These are phyloP conservation scores for Drosophila sucinea DNA, from an alignment of 1,140 invertebrate species.

Conservation along the genomic window DNA sequence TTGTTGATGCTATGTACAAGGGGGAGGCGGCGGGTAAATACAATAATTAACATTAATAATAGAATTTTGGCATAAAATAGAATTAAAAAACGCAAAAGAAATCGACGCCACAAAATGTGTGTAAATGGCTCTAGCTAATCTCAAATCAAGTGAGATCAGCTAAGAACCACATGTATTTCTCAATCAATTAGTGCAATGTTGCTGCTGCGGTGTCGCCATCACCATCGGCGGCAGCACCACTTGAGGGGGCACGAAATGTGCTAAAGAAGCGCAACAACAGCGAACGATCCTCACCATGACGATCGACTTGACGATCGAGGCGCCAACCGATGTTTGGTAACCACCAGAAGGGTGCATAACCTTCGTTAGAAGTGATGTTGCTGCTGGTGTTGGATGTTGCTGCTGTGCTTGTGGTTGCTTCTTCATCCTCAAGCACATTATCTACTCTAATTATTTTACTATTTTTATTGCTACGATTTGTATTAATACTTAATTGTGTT, in stretches of 20 bases:
- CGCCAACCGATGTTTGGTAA: conserved; percentile 68
- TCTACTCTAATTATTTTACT: conserved; percentile 77
- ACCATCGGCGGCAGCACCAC: background rate
- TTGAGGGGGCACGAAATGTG: conserved; percentile 48
- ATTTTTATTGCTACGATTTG: conserved; percentile 75
- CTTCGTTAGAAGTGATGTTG: conserved; percentile 22
- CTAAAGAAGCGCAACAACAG: conserved; percentile 67
- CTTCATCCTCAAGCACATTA: conserved; percentile 30
- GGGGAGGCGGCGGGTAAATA: background rate
- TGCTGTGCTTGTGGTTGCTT: conserved; percentile 32
- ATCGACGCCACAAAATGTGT: conserved; percentile 12
- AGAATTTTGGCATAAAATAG: conserved; percentile 32
- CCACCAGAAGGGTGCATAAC: conserved; percentile 73
- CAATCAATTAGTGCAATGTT: conserved; percentile 15
- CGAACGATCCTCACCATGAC: conserved; percentile 60
- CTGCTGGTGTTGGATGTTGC: conserved; percentile 18
- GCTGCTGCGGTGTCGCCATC: conserved; percentile 19
- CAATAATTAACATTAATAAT: conserved; percentile 9
- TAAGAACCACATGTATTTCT: conserved; percentile 7
- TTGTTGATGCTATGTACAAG: conserved; percentile 58
- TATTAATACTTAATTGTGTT: conserved; percentile 65
- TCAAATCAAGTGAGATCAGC: conserved; percentile 29
- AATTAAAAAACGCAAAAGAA: conserved; percentile 23
- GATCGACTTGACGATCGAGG: conserved; percentile 57
- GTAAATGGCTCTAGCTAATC: conserved; percentile 33